Percentiles rank a stretch among this genome's conserved stretches.
Evolutionary conservation across 2,797 vertebrate genomes (phyloP).

Genomic region (Microhierax caerulescens): DNA sequence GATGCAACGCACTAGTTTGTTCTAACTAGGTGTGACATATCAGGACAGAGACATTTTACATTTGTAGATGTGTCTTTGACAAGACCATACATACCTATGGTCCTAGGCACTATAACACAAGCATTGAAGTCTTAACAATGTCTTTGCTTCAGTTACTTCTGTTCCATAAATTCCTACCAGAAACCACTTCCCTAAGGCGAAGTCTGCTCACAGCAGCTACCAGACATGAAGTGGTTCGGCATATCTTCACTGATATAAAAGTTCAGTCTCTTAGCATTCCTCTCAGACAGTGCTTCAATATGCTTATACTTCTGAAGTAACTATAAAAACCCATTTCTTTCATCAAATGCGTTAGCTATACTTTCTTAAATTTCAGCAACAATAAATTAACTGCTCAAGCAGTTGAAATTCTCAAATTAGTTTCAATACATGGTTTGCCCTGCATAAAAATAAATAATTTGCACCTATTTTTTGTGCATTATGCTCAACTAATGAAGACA

Average conservation of each 20-base stretch:
- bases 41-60: background rate
- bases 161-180: constrained; percentile 55
- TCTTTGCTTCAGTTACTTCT: constrained; percentile 19
- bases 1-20: background rate
- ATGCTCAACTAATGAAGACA: constrained; percentile 70
- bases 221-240: background rate
- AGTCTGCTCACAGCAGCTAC: background rate
- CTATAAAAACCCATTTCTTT: background rate
- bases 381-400: constrained; percentile 45
- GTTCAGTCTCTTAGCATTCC: background rate
- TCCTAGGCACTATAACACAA: constrained; percentile 63
- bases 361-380: background rate
- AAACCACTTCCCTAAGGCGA: constrained; percentile 51
- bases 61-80: background rate
- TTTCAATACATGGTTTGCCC: constrained; percentile 60
- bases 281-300: background rate
- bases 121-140: constrained; percentile 71
- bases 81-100: constrained; percentile 4
- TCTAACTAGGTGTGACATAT: background rate
- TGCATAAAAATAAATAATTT: constrained; percentile 65
- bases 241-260: background rate
- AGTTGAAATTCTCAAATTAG: constrained; percentile 51
- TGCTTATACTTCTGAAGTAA: background rate
- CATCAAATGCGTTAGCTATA: background rate
- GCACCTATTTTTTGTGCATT: constrained; percentile 32